Base-by-base conservation (phyloP, 2,888 invertebrate species). In the Chrysina gloriosa region DNA sequence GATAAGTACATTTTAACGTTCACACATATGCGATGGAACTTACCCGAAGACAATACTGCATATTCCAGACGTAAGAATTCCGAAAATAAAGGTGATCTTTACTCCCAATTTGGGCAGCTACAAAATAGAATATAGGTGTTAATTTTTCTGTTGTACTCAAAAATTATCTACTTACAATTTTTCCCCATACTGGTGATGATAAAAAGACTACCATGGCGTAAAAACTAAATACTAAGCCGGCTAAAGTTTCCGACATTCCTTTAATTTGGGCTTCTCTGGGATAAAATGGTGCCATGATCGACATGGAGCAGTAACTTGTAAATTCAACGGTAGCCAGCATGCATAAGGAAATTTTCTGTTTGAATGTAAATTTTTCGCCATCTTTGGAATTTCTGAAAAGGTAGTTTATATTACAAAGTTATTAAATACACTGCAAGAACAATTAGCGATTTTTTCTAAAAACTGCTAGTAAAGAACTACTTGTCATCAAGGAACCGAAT, bases 271-370 rank as follows among this genome's bases (percentile, higher is more conserved):
- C 92, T 85, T 92, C 92, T 72, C 86, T 84, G 1, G 92, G 92
- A 80, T 92, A 93, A 83, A 93, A 93, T 0, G 92, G 92, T 3
- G 92, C 92, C 88, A 93, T 90, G 69, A 93, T 89, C 47, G 92
- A 92, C 90, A 92, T 91, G 5, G 91, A 90, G 74, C 91, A 90
- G 82, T 91, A 92, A 77, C 90, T 89, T 83, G 90, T 89, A 81
- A 92, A 92, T 82, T 92, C 91, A 47, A 91, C 90, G 14, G 91
- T 80, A 2, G 90, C 89, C 47, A 92, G 81, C 1, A 89, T 88
- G 4, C 85, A 84, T 63, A 91, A 82, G 0, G 89, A 89, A 69
- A 89, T 78, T 69, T 86, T 84, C 79, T 89, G 89, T 4, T 82
- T 81, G 3, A 84, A 81, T 5, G 85, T 83, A 61, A 89, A 86